These are phyloP conservation scores for Callinectes sapidus DNA, from an alignment of 2,888 invertebrate genomes.

Conservation along the genomic window DNA sequence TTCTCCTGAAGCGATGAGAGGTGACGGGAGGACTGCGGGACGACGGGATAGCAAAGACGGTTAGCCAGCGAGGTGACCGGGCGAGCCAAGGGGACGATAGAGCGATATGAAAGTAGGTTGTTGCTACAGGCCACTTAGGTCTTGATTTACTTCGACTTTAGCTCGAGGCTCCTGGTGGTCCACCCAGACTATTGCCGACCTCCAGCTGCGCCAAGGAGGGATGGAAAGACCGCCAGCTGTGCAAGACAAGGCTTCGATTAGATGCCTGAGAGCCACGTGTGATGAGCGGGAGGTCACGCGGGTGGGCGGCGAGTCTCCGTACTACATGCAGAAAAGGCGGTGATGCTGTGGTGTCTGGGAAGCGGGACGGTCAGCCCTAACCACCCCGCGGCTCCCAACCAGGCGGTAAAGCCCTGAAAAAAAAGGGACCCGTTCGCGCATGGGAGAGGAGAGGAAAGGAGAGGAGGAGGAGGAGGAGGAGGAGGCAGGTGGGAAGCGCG, in stretches of 20 bases:
- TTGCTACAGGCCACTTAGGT: not conserved
- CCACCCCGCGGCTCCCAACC: slow-evolving; percentile 6
- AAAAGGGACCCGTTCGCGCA: slow-evolving; percentile 8
- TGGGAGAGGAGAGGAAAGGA: not conserved
- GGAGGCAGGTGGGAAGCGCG: slow-evolving; percentile 24
- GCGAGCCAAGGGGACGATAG: slow-evolving; percentile 8
- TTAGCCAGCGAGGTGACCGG: not conserved
- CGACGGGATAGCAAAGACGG: not conserved
- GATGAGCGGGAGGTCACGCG: slow-evolving; percentile 9
- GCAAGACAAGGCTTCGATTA: slow-evolving; percentile 19
- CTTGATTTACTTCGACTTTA: not conserved
- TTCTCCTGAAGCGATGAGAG: not conserved
- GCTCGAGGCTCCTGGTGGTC: not conserved
- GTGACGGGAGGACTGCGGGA: not conserved
- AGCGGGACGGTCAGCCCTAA: not conserved
- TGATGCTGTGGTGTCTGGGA: slow-evolving; percentile 20
- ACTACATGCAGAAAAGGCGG: not conserved
- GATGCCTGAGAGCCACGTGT: not conserved
- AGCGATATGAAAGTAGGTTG: not conserved
- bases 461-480: not conserved
- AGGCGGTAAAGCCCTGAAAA: slow-evolving; percentile 8
- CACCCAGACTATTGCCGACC: not conserved
- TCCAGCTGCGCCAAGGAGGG: not conserved
- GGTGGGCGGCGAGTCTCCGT: not conserved
- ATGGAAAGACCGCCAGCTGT: not conserved